Percentiles rank a stretch among this genome's conserved stretches.
phyloP scores from a whole-genome alignment of 2,797 vertebrate genomes.

The Tokudaia muenninki region DNA sequence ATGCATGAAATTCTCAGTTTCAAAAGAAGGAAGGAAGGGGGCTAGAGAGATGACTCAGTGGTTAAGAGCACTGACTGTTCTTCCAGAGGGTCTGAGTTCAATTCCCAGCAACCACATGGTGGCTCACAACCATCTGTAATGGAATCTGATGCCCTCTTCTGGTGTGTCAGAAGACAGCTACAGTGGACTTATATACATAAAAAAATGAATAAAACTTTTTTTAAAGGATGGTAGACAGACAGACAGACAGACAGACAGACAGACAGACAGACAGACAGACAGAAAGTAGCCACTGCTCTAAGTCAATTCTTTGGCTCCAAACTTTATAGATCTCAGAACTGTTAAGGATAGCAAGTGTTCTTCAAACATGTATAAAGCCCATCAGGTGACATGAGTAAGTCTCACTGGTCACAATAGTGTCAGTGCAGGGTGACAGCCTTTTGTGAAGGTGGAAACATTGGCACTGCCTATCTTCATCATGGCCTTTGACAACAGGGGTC shows the following conservation, averaged over 20 bases:
- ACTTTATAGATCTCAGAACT: not conserved
- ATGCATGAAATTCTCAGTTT: not conserved
- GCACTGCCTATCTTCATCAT: not conserved
- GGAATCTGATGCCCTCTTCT: not conserved
- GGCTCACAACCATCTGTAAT: not conserved
- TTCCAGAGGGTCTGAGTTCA: not conserved
- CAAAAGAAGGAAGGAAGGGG: not conserved
- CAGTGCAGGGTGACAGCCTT: not conserved
- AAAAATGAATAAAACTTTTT: not conserved
- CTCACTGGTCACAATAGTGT: not conserved
- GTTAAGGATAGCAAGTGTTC: not conserved
- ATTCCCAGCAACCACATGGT: not conserved
- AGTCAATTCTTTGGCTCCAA: not conserved
- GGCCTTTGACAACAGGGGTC: not conserved
- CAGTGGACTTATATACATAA: not conserved
- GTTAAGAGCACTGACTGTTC: not conserved
- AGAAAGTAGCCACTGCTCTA: not conserved
- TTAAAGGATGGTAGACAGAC: not conserved
- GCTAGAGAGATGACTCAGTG: not conserved
- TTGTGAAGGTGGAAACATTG: not conserved
- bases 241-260: fast-evolving
- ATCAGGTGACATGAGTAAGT: not conserved
- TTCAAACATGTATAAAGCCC: not conserved
- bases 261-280: fast-evolving
- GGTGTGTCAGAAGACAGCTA: not conserved